Percentiles rank a stretch among this genome's conserved stretches.
phyloP scores from a whole-genome alignment of 2,113 vertebrate genomes.

The Chaenogobius annularis region DNA sequence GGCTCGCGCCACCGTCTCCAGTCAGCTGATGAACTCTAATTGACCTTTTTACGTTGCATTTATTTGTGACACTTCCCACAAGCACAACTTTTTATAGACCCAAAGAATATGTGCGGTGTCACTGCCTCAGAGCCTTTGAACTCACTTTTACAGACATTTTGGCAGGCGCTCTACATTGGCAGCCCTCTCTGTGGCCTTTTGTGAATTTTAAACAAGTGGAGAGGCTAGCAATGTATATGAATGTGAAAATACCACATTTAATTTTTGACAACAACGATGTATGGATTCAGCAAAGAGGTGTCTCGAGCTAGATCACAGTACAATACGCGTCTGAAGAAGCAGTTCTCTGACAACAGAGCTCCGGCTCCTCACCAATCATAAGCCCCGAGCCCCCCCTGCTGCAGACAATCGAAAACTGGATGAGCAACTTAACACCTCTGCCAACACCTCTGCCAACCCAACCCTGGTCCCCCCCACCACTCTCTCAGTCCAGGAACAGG shows the following conservation, averaged over 20 bases:
- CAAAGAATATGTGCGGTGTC: slow-evolving; percentile 23
- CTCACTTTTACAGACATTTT: slow-evolving; percentile 9
- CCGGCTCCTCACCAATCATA: too few species aligned
- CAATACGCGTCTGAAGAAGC: too few species aligned
- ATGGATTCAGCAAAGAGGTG: too few species aligned
- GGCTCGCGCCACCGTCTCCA: slow-evolving; percentile 44
- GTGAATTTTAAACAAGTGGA: slow-evolving; percentile 1
- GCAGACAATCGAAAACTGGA: too few species aligned
- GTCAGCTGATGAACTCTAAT: slow-evolving; percentile 50
- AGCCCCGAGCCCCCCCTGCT: too few species aligned
- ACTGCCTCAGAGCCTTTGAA: slow-evolving; percentile 14
- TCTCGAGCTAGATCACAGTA: too few species aligned
- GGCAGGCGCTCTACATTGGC: slow-evolving; percentile 5
- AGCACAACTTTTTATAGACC: slow-evolving; percentile 7
- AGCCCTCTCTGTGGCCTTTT: neutral
- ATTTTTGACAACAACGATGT: neutral
- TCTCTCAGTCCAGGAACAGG: too few species aligned
- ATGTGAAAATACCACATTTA: slow-evolving; percentile 3
- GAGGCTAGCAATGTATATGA: neutral
- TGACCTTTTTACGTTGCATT: slow-evolving; percentile 33
- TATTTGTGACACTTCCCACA: slow-evolving; percentile 18
- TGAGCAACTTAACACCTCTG: too few species aligned
- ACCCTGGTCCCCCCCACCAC: too few species aligned
- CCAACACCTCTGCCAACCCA: too few species aligned
- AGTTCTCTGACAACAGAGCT: too few species aligned